Conservation (phyloP, 1,140 invertebrate genomes). For the Lordiphosa mommai region DNA sequence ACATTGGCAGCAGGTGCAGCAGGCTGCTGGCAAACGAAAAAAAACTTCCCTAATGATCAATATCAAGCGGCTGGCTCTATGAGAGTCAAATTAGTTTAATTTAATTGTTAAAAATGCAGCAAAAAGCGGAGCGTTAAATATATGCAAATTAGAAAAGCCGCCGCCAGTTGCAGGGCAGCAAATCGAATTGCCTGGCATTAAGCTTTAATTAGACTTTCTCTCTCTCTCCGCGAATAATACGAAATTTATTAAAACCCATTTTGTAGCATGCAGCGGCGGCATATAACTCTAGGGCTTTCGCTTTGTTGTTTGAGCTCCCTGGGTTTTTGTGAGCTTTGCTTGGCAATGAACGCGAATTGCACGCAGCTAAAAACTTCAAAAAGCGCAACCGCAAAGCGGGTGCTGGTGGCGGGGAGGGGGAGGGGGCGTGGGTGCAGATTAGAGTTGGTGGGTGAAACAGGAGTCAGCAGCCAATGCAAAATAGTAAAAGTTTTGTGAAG, state of each 20-base stretch:
- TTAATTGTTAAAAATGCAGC: slow-evolving; percentile 44
- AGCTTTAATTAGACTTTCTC: slow-evolving; percentile 55
- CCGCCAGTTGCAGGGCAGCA: slow-evolving; percentile 43
- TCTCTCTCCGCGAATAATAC: not conserved
- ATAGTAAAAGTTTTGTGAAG: slow-evolving; percentile 52
- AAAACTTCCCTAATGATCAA: slow-evolving; percentile 51
- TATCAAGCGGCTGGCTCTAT: slow-evolving; percentile 12
- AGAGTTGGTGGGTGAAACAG: not conserved
- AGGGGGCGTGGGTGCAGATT: slow-evolving; percentile 1
- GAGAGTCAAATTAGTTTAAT: slow-evolving; percentile 59
- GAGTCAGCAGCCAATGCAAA: slow-evolving; percentile 34
- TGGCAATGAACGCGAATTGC: slow-evolving; percentile 68
- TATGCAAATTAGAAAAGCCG: slow-evolving; percentile 65
- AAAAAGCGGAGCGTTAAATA: slow-evolving; percentile 29
- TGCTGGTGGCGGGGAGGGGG: not conserved
- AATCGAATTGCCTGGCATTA: slow-evolving; percentile 68
- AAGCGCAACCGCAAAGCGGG: slow-evolving; percentile 20
- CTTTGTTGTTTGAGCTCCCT: slow-evolving; percentile 7
- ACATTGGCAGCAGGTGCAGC: slow-evolving; percentile 71
- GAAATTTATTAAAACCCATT: slow-evolving; percentile 17
- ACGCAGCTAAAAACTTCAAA: slow-evolving; percentile 68
- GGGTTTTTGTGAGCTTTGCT: slow-evolving; percentile 31
- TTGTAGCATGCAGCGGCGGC: not conserved
- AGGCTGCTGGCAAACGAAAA: slow-evolving; percentile 12
- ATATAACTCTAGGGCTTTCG: slow-evolving; percentile 4